A percentile compares a stretch with the other conserved stretches of the same genome.
Conservation (phyloP, 2,113 vertebrate genomes). For the Ammodytes dubius region DNA sequence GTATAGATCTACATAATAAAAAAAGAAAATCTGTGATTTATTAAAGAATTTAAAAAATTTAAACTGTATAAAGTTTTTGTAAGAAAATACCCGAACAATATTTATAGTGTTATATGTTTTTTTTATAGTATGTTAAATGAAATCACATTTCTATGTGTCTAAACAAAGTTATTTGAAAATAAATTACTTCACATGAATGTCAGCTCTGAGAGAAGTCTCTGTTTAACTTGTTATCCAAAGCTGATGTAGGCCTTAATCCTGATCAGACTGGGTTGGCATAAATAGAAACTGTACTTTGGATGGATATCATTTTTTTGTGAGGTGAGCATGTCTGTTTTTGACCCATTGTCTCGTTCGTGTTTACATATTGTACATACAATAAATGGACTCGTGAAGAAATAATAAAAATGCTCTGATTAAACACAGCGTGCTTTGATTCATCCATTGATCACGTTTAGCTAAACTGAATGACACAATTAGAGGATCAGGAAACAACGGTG, state of each 20-base stretch:
- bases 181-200: constrained; percentile 77
- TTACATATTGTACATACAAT: constrained; percentile 87
- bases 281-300: constrained; percentile 71
- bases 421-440: neutral
- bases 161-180: constrained; percentile 74
- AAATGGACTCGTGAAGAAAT: constrained; percentile 76
- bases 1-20: constrained; percentile 72
- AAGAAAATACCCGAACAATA: constrained; percentile 81
- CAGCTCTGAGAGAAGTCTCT: constrained; percentile 64
- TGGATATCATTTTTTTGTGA: constrained; percentile 67
- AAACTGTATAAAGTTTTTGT: constrained; percentile 82
- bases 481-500: neutral
- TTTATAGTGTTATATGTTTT: constrained; percentile 82
- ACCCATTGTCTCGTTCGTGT: constrained; percentile 81
- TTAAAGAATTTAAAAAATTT: constrained; percentile 74
- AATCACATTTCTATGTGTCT: constrained; percentile 82
- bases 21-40: constrained; percentile 74
- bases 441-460: neutral
- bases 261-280: constrained; percentile 53
- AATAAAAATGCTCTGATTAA: constrained; percentile 65
- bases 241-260: constrained; percentile 57
- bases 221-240: constrained; percentile 68
- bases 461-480: neutral
- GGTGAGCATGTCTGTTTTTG: constrained; percentile 80
- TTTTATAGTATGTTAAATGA: constrained; percentile 78